Conservation (phyloP, 2,113 vertebrate species). For the Lampris incognitus region DNA sequence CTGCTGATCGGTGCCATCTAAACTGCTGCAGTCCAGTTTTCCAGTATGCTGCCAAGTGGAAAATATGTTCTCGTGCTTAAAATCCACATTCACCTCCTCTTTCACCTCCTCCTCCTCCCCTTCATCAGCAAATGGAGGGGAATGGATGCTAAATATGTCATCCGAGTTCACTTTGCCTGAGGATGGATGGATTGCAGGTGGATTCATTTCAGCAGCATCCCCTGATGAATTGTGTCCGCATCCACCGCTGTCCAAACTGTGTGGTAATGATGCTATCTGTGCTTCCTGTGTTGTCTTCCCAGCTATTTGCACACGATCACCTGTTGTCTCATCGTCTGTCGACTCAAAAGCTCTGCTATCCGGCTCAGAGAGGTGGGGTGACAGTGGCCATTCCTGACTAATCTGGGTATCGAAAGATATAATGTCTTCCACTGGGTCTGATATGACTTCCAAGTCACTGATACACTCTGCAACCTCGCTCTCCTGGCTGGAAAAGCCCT, state of each 20-base stretch:
- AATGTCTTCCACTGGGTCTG: constrained; percentile 25
- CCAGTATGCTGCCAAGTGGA: constrained; percentile 26
- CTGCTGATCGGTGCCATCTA: constrained; percentile 31
- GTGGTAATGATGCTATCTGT: constrained; percentile 1
- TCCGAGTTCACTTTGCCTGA: too few species aligned
- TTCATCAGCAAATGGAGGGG: constrained; percentile 56
- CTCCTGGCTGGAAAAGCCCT: constrained; percentile 19
- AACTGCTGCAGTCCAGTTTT: too few species aligned
- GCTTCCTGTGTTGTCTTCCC: constrained; percentile 1
- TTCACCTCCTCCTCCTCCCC: constrained; percentile 24
- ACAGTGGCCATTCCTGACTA: constrained; percentile 12
- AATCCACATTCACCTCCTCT: constrained; percentile 43
- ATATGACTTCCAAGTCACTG: constrained; percentile 40
- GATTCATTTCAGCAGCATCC: constrained; percentile 1
- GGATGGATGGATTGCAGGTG: neutral
- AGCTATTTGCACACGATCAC: constrained; percentile 1
- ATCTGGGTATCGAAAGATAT: constrained; percentile 7
- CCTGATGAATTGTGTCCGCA: neutral
- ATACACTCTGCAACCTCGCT: constrained; percentile 27
- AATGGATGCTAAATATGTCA: neutral
- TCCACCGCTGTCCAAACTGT: neutral
- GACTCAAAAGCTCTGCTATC: constrained; percentile 6
- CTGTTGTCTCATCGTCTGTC: constrained; percentile 4
- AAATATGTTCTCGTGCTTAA: constrained; percentile 23
- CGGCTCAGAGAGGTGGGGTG: constrained; percentile 1